Base-by-base conservation (phyloP, 2,888 invertebrate species). In the Gortyna flavago region DNA sequence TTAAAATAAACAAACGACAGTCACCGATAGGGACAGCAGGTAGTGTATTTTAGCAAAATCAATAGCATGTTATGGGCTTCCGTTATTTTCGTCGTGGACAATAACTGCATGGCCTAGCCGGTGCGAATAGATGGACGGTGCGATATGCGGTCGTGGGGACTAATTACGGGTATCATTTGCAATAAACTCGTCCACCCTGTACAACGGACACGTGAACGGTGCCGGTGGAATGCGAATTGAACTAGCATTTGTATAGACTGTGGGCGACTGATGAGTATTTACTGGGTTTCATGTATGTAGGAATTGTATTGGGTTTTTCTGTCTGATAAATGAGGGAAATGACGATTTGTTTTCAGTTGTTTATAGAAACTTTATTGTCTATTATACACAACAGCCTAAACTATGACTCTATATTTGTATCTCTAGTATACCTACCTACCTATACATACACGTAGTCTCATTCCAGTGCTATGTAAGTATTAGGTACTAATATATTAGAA, bases 101-200 rank as follows among this genome's bases (percentile, higher is more conserved):
- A 93, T 90, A 88, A 86, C 88, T 83, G 88, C 84, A 85, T 89
- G 86, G 80, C 89, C 87, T 84, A 87, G 84, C 68, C 86, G 88
- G 91, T 93, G 93, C 92, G 92, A 93, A 94, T 93, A 95, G 96
- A 96, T 96, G 93, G 92, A 88, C 92, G 90, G 83, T 87, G 88
- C 91, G 96, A 96, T 96, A 95, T 84, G 86, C 80, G 81, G 81
- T 87, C 86, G 89, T 89, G 87, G 86, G 85, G 90, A 87, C 87
- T 96, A 96, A 96, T 96, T 96, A 96, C 95, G 92, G 95, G 95
- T 96, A 95, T 96, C 96, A 94, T 94, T 96, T 89, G 94, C 95
- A 95, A 94, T 95, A 94, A 95, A 94, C 94, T 93, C 87, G 93
- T 93, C 91, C 90, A 91, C 89, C 84, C 84, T 68, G 81, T 80